Conservation (phyloP, 1,140 invertebrate genomes). For the Drosophila dunni region DNA sequence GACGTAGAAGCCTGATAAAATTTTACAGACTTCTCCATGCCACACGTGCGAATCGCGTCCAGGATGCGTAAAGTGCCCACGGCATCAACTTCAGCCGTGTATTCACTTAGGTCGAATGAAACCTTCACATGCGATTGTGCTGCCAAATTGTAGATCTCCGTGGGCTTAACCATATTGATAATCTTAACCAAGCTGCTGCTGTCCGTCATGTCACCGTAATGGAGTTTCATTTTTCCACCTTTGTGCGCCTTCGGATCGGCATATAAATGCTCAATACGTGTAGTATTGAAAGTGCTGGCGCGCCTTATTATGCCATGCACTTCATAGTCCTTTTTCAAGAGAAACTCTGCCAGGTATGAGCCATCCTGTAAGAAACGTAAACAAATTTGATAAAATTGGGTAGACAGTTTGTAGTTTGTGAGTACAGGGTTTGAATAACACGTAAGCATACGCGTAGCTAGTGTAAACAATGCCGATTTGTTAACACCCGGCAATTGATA, state of each 20-base stretch:
- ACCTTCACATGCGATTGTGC: constrained; percentile 99
- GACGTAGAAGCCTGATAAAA: constrained; percentile 99
- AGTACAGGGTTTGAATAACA: constrained; percentile 10
- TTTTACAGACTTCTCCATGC: constrained; percentile 92
- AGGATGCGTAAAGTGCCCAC: constrained; percentile 97
- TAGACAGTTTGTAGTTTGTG: too few relatives aligned
- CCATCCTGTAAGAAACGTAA: constrained; percentile 93
- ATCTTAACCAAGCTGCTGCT: constrained; percentile 98
- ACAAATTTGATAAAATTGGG: not conserved
- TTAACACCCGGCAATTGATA: not conserved
- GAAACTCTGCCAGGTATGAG: constrained; percentile 98
- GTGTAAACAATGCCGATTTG: not conserved
- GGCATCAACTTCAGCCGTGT: constrained; percentile 99
- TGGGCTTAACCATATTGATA: constrained; percentile 93
- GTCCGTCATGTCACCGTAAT: constrained; percentile 99
- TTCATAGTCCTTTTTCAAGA: constrained; percentile 97
- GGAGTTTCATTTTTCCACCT: constrained; percentile 95
- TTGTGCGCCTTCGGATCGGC: constrained; percentile 93
- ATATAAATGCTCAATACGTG: constrained; percentile 98
- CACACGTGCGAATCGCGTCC: constrained; percentile 97
- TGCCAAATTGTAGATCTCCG: constrained; percentile 99
- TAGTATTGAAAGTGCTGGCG: constrained; percentile 98
- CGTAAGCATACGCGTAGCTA: constrained; percentile 10
- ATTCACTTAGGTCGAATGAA: constrained; percentile 98
- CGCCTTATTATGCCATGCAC: constrained; percentile 98